These are phyloP conservation scores for Scarus forsteni DNA, from an alignment of 2,797 vertebrate genomes.

Conservation along the genomic window DNA sequence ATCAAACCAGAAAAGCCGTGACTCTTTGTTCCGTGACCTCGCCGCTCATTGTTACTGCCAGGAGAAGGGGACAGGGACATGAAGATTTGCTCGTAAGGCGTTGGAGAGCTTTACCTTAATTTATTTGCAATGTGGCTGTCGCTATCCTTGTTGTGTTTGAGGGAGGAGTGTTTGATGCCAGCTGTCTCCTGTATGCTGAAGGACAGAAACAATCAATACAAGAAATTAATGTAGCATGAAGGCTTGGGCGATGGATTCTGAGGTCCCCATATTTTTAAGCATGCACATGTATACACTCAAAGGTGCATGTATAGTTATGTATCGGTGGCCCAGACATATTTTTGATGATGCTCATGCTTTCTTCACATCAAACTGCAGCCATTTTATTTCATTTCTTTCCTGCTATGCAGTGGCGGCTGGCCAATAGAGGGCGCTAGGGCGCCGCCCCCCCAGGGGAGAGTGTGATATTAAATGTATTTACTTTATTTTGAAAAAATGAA, in stretches of 20 bases:
- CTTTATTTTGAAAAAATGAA: too few relatives aligned
- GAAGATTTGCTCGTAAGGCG: constrained; percentile 17
- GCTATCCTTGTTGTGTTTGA: constrained; percentile 33
- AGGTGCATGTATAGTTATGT: neutral
- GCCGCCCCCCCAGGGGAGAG: too few relatives aligned
- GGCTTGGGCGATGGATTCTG: constrained; percentile 42
- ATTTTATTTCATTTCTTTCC: constrained; percentile 33
- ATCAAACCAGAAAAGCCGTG: constrained; percentile 69
- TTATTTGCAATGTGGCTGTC: constrained; percentile 43
- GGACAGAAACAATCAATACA: constrained; percentile 82
- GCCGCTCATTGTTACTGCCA: constrained; percentile 63
- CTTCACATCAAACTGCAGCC: constrained; percentile 12
- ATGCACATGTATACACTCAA: constrained; percentile 12
- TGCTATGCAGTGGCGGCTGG: too few relatives aligned
- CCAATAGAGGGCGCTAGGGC: too few relatives aligned
- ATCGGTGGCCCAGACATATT: constrained; percentile 1
- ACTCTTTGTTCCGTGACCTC: constrained; percentile 72
- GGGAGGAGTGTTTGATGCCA: constrained; percentile 54
- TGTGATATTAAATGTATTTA: too few relatives aligned
- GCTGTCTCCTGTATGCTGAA: constrained; percentile 64
- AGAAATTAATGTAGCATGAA: constrained; percentile 82
- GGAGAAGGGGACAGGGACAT: neutral
- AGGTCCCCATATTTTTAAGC: constrained; percentile 29
- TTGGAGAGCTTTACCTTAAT: constrained; percentile 37
- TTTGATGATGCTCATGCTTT: constrained; percentile 20